Conservation (phyloP, 2,113 vertebrate species). For the Trogon melanurus region DNA sequence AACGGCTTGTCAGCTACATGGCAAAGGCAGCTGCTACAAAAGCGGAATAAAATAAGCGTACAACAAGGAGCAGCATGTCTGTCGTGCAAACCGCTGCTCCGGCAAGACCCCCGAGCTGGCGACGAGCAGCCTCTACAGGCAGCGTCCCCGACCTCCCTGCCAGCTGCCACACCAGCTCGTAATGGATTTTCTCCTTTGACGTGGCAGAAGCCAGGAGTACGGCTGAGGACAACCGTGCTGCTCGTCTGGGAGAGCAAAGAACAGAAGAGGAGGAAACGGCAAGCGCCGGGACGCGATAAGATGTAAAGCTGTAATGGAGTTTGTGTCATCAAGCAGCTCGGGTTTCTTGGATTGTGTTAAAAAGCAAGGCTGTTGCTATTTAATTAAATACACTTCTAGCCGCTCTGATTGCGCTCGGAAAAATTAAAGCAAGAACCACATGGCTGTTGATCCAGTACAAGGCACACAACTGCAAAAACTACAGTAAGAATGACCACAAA, state of each 20-base stretch:
- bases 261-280: background rate
- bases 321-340: background rate
- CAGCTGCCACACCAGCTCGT: background rate
- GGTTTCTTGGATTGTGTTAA: background rate
- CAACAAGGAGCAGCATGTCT: background rate
- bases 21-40: background rate
- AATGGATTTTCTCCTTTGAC: background rate
- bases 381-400: background rate
- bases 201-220: background rate
- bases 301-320: background rate
- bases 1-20: background rate
- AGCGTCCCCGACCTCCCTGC: constrained; percentile 10
- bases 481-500: background rate
- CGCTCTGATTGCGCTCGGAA: background rate
- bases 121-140: constrained; percentile 56
- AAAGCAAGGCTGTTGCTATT: background rate
- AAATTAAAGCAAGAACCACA: background rate
- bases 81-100: background rate
- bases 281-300: background rate
- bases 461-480: background rate
- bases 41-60: background rate
- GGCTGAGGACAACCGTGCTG: background rate
- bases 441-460: background rate
- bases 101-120: constrained; percentile 25
- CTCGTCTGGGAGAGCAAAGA: background rate